A percentile compares a stretch with the other conserved stretches of the same genome.
Evolutionary conservation across 2,797 vertebrate species (phyloP).

Genomic region (Psittacula echo): DNA sequence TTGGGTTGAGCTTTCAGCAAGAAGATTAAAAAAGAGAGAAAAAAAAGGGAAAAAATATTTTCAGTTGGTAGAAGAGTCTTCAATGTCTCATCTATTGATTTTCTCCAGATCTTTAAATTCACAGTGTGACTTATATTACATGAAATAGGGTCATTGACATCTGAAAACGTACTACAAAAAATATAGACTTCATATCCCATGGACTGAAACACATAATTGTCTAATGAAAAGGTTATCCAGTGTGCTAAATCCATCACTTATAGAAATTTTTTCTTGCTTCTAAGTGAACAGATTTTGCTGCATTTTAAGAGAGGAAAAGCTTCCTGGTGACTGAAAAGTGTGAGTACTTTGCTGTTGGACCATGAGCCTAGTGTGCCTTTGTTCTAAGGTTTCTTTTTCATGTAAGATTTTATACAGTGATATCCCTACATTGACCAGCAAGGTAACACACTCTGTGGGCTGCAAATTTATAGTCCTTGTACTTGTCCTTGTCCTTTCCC

Average conservation of each 20-base stretch:
- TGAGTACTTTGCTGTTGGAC: constrained; percentile 31
- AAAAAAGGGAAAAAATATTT: constrained; percentile 14
- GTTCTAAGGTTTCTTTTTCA: constrained; percentile 21
- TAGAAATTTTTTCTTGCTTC: constrained; percentile 68
- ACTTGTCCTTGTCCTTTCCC: neutral
- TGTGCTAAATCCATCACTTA: constrained; percentile 77
- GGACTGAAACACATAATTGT: constrained; percentile 76
- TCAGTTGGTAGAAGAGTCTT: constrained; percentile 53
- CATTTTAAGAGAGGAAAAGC: constrained; percentile 69
- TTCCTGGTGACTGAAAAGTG: constrained; percentile 53
- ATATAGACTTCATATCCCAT: constrained; percentile 70
- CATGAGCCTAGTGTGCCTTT: constrained; percentile 21
- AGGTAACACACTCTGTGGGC: constrained; percentile 7
- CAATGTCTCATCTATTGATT: constrained; percentile 72
- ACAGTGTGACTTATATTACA: constrained; percentile 76
- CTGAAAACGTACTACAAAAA: constrained; percentile 73
- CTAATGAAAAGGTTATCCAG: constrained; percentile 78
- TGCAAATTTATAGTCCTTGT: constrained; percentile 7
- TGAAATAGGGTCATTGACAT: constrained; percentile 77
- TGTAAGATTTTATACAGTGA: constrained; percentile 33
- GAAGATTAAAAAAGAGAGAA: constrained; percentile 49
- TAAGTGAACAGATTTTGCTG: constrained; percentile 62
- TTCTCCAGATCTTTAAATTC: constrained; percentile 75
- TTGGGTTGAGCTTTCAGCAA: constrained; percentile 61
- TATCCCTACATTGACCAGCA: constrained; percentile 21